These are phyloP conservation scores for Manis javanica DNA, from an alignment of 2,797 vertebrate genomes.

Conservation along the genomic window DNA sequence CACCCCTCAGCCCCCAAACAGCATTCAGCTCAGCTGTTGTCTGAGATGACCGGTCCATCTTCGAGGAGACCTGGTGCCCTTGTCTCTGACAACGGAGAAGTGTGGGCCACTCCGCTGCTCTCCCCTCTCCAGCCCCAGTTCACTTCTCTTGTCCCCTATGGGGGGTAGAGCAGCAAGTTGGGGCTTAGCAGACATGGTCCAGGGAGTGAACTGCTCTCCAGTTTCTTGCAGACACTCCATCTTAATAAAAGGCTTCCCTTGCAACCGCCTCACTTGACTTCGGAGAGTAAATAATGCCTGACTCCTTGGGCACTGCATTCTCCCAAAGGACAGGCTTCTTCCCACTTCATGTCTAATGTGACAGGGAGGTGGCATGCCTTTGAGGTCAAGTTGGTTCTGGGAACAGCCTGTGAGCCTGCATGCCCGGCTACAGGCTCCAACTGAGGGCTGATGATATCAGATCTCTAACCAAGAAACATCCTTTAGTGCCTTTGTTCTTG, in stretches of 20 bases:
- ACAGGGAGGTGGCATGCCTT: not conserved
- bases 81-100: rapidly evolving
- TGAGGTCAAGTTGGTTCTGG: not conserved
- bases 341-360: not conserved
- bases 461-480: not conserved
- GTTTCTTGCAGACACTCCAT: not conserved
- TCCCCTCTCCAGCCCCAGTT: not conserved
- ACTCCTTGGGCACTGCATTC: not conserved
- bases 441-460: not conserved
- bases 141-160: not conserved
- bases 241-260: not conserved
- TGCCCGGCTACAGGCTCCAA: not conserved
- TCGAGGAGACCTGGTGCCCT: not conserved
- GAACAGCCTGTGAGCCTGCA: not conserved
- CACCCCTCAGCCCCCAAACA: not conserved
- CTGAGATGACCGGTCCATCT: not conserved
- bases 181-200: not conserved
- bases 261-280: not conserved
- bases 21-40: not conserved
- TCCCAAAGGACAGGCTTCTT: not conserved
- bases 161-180: too few species aligned
- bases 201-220: not conserved
- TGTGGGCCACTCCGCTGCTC: too few species aligned
- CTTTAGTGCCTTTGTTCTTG: not conserved
- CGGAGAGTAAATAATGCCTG: not conserved